Evolutionary conservation across 1,140 invertebrate genomes (phyloP), one percentile per base, ranked within the genome.

Genomic region (Drosophila varians): DNA sequence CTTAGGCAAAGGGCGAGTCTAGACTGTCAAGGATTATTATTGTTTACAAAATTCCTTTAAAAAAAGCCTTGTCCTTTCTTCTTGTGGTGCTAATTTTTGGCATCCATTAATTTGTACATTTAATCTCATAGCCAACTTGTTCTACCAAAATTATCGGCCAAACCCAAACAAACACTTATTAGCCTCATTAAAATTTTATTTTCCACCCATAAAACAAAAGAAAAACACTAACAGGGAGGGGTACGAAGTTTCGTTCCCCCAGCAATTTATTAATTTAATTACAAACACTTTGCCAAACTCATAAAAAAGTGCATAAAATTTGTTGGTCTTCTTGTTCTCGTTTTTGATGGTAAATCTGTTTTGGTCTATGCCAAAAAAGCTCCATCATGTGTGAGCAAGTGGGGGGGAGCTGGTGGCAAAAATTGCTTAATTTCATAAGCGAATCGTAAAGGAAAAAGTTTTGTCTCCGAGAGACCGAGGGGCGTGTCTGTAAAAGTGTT

Each of bases 371-470:
- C 40, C 38, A 60, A 61, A 76, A 76, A 69, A 47, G 65, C 48
- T 58, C 62, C 60, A 69, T 77, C 77, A 76, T 80, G 78, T 73
- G 74, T 61, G 54, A 38, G 36, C 4, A 16, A 16, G 8, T n/a
- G n/a, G 5, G 48, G 28, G 23, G n/a, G 11, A 23, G n/a, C 1
- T 25, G 19, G 31, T 11, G 49, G 28, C 28, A 55, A 43, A 77
- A 84, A 78, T 84, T 83, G 78, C 78, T 84, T 84, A 78, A 84
- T 84, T 84, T 84, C 79, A 84, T 75, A 84, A 78, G 79, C 75
- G 71, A 84, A 53, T 56, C 79, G 83, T 84, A 84, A 84, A 75
- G 74, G 79, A 84, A 74, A 83, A 84, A 78, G 65, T 84, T 82
- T 64, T 78, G 52, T 73, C 60, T 52, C 46, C 57, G 54, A 28